Percentiles rank a stretch among this genome's conserved stretches.
These are phyloP conservation scores for Carpatolechia fugitivella DNA, from an alignment of 2,888 invertebrate genomes.

Conservation along the genomic window DNA sequence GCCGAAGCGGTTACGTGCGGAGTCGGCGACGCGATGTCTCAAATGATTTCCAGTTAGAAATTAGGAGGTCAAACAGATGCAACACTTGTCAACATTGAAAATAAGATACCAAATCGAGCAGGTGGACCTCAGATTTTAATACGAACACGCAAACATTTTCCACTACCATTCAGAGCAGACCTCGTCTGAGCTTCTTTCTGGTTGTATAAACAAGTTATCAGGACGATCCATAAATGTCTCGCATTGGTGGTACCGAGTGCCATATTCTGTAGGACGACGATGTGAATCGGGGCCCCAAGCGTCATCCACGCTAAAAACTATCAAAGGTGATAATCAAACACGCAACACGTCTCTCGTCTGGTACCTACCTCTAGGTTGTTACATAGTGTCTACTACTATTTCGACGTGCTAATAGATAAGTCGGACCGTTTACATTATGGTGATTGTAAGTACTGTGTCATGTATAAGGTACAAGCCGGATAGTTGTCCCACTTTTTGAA, in stretches of 20 bases:
- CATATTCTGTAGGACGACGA: neutral
- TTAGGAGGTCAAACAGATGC: slow-evolving; percentile 6
- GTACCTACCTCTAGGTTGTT: neutral
- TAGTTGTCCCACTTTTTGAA: no score
- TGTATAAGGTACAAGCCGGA: neutral
- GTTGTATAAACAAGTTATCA: neutral
- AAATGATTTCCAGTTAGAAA: neutral
- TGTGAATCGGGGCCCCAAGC: slow-evolving; percentile 30
- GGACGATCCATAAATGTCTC: neutral
- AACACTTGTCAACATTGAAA: neutral
- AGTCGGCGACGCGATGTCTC: slow-evolving; percentile 6
- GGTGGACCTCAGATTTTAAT: neutral
- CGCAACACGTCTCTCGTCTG: slow-evolving; percentile 28
- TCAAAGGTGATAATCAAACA: slow-evolving; percentile 52
- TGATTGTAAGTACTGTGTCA: neutral
- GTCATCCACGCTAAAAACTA: slow-evolving; percentile 42
- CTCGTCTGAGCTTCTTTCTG: neutral
- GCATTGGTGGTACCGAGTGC: neutral
- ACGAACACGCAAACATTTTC: neutral
- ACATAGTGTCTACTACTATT: neutral
- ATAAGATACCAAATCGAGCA: neutral
- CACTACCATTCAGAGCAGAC: neutral
- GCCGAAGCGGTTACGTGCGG: neutral
- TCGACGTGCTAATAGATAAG: neutral
- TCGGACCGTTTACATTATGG: neutral